These are phyloP conservation scores for Pseudomyrmex pallidus DNA, from an alignment of 1,140 invertebrate genomes.

Conservation along the genomic window DNA sequence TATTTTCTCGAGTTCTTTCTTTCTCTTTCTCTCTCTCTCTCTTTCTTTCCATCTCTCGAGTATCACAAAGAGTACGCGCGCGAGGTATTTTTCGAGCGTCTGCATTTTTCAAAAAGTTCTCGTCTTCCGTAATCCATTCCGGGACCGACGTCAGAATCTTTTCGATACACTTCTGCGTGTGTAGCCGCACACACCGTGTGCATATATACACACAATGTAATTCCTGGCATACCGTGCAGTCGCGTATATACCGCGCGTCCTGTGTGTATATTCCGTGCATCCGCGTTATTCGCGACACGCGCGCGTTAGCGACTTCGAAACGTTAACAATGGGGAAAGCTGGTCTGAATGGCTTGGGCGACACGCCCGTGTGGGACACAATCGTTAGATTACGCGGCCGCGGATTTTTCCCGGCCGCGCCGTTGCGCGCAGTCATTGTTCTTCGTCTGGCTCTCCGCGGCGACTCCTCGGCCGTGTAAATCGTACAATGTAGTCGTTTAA, in stretches of 20 bases:
- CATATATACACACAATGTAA: conserved; percentile 23
- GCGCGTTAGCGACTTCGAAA: conserved; percentile 44
- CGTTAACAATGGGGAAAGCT: conserved; percentile 56
- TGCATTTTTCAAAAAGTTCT: background rate
- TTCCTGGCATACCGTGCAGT: conserved; percentile 40
- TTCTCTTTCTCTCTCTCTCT: too few species aligned
- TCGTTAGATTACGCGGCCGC: conserved; percentile 63
- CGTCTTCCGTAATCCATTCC: conserved; percentile 33
- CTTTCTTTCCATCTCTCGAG: background rate
- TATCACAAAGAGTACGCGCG: background rate
- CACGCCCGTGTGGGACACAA: conserved; percentile 39
- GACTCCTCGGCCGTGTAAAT: conserved; percentile 59
- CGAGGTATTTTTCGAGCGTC: conserved; percentile 5
- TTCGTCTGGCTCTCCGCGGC: conserved; percentile 20
- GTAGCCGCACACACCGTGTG: background rate
- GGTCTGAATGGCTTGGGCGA: conserved; percentile 12
- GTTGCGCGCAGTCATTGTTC: conserved; percentile 37
- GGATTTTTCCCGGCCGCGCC: conserved; percentile 53
- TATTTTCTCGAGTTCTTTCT: background rate
- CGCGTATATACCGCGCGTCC: background rate
- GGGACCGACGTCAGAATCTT: conserved; percentile 23
- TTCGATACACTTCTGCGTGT: conserved; percentile 29
- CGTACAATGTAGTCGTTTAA: conserved; percentile 69
- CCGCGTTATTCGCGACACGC: conserved; percentile 55
- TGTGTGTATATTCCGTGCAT: conserved; percentile 39